phyloP scores from a whole-genome alignment of 1,140 invertebrate genomes.

The Aporrectodea caliginosa region DNA sequence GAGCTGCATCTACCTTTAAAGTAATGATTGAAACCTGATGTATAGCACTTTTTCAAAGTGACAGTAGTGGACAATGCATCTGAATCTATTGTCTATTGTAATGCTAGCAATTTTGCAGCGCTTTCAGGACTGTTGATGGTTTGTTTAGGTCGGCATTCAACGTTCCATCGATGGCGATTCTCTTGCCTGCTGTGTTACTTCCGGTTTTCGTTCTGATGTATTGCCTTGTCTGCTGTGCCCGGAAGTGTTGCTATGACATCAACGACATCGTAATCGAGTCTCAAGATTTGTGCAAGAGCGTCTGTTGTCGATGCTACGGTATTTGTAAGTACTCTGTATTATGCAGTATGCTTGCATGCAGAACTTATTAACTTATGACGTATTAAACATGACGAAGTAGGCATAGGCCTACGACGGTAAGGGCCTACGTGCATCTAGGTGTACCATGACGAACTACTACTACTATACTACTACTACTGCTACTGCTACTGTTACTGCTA shows the following conservation, averaged over 20 bases:
- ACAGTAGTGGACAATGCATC: not conserved
- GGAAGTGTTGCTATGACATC: not conserved
- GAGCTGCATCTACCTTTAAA: not conserved
- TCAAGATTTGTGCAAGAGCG: not conserved
- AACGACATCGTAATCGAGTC: not conserved
- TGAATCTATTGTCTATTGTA: not conserved
- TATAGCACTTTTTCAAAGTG: not conserved
- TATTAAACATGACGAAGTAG: no score
- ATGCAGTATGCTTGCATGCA: no score
- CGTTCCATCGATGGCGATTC: not conserved
- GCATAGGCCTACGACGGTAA: no score
- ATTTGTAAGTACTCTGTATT: not conserved
- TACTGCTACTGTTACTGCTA: no score
- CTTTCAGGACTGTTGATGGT: no score
- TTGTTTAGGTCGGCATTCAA: not conserved
- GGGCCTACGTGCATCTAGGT: no score
- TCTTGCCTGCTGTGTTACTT: not conserved
- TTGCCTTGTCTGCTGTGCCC: not conserved
- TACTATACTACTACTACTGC: no score
- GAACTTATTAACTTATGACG: no score
- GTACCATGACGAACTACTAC: no score
- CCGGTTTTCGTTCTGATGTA: not conserved
- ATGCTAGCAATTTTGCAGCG: not conserved
- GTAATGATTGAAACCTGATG: not conserved
- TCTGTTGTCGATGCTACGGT: not conserved